A percentile compares a stretch with the other conserved stretches of the same genome.
phyloP scores from a whole-genome alignment of 2,797 vertebrate species.

The Xiphorhynchus erythropygius region DNA sequence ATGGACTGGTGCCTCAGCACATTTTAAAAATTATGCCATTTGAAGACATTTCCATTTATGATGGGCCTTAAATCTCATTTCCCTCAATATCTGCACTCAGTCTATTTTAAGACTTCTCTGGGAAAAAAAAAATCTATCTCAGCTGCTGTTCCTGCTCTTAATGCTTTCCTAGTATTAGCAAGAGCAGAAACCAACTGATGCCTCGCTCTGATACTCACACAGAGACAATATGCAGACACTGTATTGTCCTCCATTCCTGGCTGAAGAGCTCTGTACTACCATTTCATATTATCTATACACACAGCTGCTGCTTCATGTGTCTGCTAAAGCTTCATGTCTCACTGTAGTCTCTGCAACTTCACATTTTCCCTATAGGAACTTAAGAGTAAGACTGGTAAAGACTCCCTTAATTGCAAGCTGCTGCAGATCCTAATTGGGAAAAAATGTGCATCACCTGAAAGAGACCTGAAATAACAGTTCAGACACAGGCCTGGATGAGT shows the following conservation, averaged over 20 bases:
- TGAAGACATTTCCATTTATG: constrained; percentile 55
- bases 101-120: constrained; percentile 28
- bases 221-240: constrained; percentile 19
- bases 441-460: rapidly evolving
- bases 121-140: background rate
- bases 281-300: background rate
- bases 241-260: background rate
- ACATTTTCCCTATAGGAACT: constrained; percentile 10
- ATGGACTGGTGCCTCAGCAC: constrained; percentile 46
- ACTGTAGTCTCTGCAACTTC: background rate
- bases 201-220: background rate
- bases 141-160: constrained; percentile 23
- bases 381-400: background rate
- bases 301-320: background rate
- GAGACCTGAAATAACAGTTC: background rate
- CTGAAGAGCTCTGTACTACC: background rate
- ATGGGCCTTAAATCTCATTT: constrained; percentile 63
- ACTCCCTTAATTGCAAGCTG: constrained; percentile 15
- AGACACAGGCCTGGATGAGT: background rate
- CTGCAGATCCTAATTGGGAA: background rate
- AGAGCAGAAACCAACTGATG: constrained; percentile 23
- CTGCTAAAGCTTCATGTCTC: background rate
- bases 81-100: constrained; percentile 37
- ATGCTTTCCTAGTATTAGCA: background rate
- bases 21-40: constrained; percentile 46